Evolutionary conservation across 2,113 vertebrate species (phyloP), one percentile per base, ranked within the genome.

Genomic region (Pardalotus punctatus): DNA sequence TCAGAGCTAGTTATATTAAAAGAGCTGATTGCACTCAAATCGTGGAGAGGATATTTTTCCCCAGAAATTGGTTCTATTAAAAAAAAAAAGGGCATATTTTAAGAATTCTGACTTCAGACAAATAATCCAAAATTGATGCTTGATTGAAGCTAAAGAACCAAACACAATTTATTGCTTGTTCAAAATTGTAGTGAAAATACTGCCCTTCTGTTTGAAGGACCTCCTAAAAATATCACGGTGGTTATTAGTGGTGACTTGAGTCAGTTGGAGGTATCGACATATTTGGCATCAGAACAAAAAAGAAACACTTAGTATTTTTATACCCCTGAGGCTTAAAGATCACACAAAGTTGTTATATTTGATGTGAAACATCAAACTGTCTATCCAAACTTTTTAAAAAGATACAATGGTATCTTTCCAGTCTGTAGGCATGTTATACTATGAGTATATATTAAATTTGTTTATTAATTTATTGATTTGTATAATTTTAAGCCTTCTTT

Each of bases 91-190:
- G 8, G 8, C 20, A 1, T 89, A 73, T 90, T 91, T 96, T 88
- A 93, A 88, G 88, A 95, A 61, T 57, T 87, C 66, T 87, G 71
- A 85, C 70, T 94, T 94, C 70, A 94, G 70, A 90, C 29, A 88
- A 89, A 95, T 91, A 95, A 77, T 69, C 57, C 56, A 40, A 80
- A 96, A 86, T 95, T 93, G 81, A 48, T 70, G 74, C 74, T 90
- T 96, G 91, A 94, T 95, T 82, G 87, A 76, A 85, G 40, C 71
- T 90, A 14, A 73, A 61, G 74, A 87, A 88, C 27, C 45, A 90
- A 85, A 72, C 24, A 40, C 58, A 82, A 54, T 88, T 81, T 94
- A 27, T 57, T 72, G 24, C 74, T 91, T 62, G 36, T 74, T 93
- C 58, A 62, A 47, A 94, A 88, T 43, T 70, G 38, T 69, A 40